Evolutionary conservation across 2,888 invertebrate genomes (phyloP).

Genomic region (Stenolophus ochropezus): DNA sequence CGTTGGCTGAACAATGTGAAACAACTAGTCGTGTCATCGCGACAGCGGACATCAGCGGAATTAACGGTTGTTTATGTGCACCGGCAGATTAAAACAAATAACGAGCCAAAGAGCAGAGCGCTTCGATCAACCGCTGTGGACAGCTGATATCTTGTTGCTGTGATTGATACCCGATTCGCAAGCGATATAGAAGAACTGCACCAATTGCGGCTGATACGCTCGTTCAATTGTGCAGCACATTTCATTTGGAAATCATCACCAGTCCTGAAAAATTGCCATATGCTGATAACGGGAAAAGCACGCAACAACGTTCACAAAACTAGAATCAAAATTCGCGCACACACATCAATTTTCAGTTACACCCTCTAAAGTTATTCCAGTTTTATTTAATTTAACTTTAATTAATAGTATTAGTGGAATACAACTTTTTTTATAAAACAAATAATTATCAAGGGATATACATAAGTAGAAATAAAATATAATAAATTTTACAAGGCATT

Average conservation of each 20-base stretch:
- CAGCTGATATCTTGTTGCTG: not conserved
- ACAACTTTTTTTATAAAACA: no score
- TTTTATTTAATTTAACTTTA: no score
- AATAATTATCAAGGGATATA: no score
- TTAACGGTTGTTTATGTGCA: conserved; percentile 37
- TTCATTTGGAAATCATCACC: not conserved
- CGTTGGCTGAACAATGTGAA: conserved; percentile 45
- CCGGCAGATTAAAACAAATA: conserved; percentile 40
- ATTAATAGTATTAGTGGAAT: no score
- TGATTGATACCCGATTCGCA: not conserved
- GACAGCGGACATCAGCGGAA: not conserved
- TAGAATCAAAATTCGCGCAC: not conserved
- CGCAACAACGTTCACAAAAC: not conserved
- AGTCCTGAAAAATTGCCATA: not conserved
- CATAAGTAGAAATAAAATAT: no score
- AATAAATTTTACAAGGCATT: no score
- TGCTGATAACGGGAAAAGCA: not conserved
- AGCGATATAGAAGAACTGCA: conserved; percentile 12
- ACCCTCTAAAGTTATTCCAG: no score
- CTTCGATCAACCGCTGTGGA: not conserved
- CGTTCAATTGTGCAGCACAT: not conserved
- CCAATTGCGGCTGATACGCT: not conserved
- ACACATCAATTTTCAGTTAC: no score
- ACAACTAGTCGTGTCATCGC: conserved; percentile 37
- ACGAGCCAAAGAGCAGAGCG: not conserved